These are phyloP conservation scores for Parnassius apollo DNA, from an alignment of 2,888 invertebrate species.

Conservation along the genomic window DNA sequence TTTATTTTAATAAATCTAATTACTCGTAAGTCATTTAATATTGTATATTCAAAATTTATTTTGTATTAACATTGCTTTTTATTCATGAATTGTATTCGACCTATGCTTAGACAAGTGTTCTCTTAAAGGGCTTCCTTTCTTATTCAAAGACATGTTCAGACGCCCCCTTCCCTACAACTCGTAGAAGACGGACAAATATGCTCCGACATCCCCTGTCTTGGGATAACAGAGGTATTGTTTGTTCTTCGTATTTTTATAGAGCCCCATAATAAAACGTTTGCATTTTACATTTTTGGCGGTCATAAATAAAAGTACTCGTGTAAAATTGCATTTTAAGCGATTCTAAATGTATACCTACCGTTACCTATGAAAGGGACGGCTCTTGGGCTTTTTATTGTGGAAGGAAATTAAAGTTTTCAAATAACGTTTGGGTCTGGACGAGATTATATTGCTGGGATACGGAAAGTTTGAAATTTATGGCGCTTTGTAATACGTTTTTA, in stretches of 20 bases:
- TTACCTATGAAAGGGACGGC: conserved; percentile 58
- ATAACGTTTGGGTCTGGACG: conserved; percentile 51
- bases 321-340: conserved; percentile 80
- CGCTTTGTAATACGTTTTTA: conserved; percentile 37
- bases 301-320: conserved; percentile 74
- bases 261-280: conserved; percentile 77
- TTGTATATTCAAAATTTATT: not conserved
- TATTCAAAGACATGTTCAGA: conserved; percentile 47
- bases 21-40: conserved; percentile 12
- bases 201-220: conserved; percentile 64
- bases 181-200: conserved; percentile 59
- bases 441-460: conserved; percentile 39
- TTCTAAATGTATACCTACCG: conserved; percentile 61
- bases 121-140: conserved; percentile 36
- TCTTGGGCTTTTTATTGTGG: conserved; percentile 45
- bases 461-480: conserved; percentile 55
- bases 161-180: conserved; percentile 49
- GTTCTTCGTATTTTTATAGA: conserved; percentile 76
- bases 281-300: conserved; percentile 77
- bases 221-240: conserved; percentile 73
- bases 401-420: conserved; percentile 51
- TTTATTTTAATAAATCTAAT: conserved; percentile 42
- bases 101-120: conserved; percentile 9
- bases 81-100: not conserved
- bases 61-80: conserved; percentile 3